Conservation (phyloP, 2,113 vertebrate species). For the Ochotona princeps region DNA sequence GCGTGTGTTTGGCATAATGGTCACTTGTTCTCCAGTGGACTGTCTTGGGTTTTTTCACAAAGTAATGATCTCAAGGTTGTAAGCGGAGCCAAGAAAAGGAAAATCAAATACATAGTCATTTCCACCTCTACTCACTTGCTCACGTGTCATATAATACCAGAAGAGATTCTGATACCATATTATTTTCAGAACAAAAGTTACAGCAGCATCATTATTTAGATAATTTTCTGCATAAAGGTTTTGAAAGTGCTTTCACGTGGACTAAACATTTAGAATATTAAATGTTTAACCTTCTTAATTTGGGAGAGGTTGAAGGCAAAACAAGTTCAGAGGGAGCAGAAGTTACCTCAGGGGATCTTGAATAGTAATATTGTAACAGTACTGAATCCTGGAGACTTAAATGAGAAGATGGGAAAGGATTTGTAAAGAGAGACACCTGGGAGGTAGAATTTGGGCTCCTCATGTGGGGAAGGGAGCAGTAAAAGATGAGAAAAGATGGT, state of each 20-base stretch:
- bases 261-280: background rate
- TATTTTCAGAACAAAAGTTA: background rate
- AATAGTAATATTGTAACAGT: accelerated
- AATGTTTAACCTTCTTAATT: background rate
- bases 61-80: background rate
- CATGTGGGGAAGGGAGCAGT: background rate
- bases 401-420: background rate
- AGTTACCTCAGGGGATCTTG: background rate
- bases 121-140: background rate
- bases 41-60: background rate
- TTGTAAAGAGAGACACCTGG: accelerated
- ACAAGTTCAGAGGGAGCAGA: too few species aligned
- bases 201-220: too few species aligned
- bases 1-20: background rate
- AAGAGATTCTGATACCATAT: background rate
- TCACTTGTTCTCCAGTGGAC: background rate
- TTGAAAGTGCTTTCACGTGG: background rate
- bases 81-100: background rate
- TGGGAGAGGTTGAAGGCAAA: background rate
- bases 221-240: background rate
- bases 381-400: background rate
- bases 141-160: background rate
- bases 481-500: background rate
- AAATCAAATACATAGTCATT: background rate
- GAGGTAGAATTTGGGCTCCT: background rate